These are phyloP conservation scores for Cecidostiba fungosa DNA, from an alignment of 2,888 invertebrate genomes.

Conservation along the genomic window DNA sequence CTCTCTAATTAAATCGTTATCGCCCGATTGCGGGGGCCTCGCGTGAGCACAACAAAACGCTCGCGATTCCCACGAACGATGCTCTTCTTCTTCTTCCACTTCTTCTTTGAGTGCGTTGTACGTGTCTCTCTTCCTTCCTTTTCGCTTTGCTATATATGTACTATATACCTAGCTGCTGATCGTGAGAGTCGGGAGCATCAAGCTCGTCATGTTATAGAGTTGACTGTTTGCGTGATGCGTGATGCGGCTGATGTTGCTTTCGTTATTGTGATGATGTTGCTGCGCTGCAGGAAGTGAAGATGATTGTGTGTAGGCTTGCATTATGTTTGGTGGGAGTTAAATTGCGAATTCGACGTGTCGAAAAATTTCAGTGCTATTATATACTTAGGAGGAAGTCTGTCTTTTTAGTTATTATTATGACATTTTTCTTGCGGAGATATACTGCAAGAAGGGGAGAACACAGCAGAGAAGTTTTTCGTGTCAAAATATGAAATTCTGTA, in stretches of 20 bases:
- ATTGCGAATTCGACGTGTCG: constrained; percentile 4
- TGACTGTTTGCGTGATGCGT: background rate
- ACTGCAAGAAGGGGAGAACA: no score
- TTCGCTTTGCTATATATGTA: background rate
- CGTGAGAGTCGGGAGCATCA: background rate
- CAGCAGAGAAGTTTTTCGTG: no score
- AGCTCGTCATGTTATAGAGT: background rate
- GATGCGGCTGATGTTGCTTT: background rate
- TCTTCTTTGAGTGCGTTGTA: background rate
- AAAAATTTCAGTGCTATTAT: background rate
- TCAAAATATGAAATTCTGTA: no score
- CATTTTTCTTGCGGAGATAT: no score
- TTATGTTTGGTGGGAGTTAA: background rate
- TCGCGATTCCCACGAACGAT: constrained; percentile 46
- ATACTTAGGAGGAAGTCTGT: background rate
- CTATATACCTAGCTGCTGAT: background rate
- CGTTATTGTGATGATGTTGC: background rate
- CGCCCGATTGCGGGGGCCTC: constrained; percentile 47
- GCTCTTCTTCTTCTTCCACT: constrained; percentile 19
- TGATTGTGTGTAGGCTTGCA: background rate
- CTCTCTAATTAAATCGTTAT: constrained; percentile 56
- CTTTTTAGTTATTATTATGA: no score
- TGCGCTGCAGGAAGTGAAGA: background rate
- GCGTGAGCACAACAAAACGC: constrained; percentile 14
- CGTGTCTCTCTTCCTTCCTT: background rate